Percentiles rank a stretch among this genome's conserved stretches.
These are phyloP conservation scores for Camptogramma bilineatum DNA, from an alignment of 2,888 invertebrate genomes.

Conservation along the genomic window DNA sequence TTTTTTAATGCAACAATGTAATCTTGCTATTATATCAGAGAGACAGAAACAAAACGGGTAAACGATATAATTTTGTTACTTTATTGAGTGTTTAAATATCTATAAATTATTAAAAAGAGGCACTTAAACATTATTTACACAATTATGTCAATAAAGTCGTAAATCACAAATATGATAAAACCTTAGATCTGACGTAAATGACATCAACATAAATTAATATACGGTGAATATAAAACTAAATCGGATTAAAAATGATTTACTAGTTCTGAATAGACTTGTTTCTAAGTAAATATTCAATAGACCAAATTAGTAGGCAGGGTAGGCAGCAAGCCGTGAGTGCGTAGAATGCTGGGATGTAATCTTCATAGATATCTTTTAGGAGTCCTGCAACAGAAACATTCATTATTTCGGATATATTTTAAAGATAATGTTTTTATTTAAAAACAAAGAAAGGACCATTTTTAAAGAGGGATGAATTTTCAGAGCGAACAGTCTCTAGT, in stretches of 20 bases:
- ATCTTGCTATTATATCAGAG: too few species aligned
- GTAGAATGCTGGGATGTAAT: slow-evolving; percentile 74
- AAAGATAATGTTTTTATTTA: too few species aligned
- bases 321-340: slow-evolving; percentile 66
- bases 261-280: slow-evolving; percentile 14
- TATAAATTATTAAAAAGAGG: background rate
- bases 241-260: slow-evolving; percentile 7
- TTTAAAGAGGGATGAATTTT: too few species aligned
- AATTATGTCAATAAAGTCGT: background rate
- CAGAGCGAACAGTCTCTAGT: too few species aligned
- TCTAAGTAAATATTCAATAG: slow-evolving; percentile 61
- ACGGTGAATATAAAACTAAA: background rate
- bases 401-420: background rate
- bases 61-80: background rate
- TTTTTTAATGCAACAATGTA: background rate
- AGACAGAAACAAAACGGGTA: too few species aligned
- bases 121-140: background rate
- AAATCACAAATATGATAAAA: background rate
- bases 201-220: background rate
- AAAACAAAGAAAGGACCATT: too few species aligned
- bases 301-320: slow-evolving; percentile 73
- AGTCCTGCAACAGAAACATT: slow-evolving; percentile 59
- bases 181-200: background rate
- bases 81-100: background rate
- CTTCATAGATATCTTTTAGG: slow-evolving; percentile 67